These are phyloP conservation scores for Gymnocephalus cernua DNA, from an alignment of 2,113 vertebrate species.

Conservation along the genomic window DNA sequence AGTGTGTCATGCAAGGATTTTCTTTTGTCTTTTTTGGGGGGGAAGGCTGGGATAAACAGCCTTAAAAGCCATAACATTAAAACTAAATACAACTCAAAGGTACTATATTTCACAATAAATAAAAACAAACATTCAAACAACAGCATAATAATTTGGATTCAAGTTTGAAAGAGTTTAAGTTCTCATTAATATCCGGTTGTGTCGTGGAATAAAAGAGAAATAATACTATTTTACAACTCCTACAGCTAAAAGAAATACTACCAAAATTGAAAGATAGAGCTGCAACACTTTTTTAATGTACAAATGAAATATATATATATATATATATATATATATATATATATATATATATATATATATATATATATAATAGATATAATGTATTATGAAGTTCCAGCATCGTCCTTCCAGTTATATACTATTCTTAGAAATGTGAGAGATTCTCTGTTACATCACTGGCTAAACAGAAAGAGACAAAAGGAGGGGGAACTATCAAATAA, in stretches of 20 bases:
- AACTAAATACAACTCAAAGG: neutral
- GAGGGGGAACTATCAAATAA: neutral
- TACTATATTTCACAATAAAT: neutral
- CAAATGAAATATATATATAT: no score
- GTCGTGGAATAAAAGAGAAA: neutral
- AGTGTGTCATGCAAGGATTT: no score
- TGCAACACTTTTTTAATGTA: neutral
- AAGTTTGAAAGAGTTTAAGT: neutral
- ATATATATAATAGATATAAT: no score
- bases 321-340: no score
- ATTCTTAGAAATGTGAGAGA: neutral
- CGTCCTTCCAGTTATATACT: neutral
- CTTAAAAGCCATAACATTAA: neutral
- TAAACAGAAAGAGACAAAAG: slow-evolving; percentile 8
- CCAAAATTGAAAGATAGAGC: neutral
- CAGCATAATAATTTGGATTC: neutral
- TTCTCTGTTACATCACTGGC: slow-evolving; percentile 4
- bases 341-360: no score
- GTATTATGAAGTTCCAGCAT: neutral
- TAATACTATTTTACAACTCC: neutral
- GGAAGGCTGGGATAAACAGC: neutral
- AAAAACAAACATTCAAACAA: neutral
- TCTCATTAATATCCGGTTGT: neutral
- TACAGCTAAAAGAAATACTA: neutral
- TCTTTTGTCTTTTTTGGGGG: no score